Conservation (phyloP, 1,140 invertebrate genomes). For the Drosophila oshimai region DNA sequence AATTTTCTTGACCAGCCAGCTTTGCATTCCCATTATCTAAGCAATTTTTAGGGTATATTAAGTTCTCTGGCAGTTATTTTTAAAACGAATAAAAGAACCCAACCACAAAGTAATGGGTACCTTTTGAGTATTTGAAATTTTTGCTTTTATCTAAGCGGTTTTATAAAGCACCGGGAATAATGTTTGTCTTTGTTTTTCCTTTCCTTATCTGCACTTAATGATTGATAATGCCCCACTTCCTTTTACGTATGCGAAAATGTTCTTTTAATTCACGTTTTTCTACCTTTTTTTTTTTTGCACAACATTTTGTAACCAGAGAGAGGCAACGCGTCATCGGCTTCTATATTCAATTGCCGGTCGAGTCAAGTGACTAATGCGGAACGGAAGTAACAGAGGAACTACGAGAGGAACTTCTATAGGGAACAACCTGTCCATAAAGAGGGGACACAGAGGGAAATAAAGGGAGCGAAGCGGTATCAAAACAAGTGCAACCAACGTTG, state of each 20-base stretch:
- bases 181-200: conserved; percentile 4
- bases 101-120: not conserved
- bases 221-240: conserved; percentile 70
- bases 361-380: conserved; percentile 48
- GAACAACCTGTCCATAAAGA: conserved; percentile 4
- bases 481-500: conserved; percentile 51
- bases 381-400: conserved; percentile 57
- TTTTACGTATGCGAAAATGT: conserved; percentile 37
- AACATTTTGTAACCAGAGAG: not conserved
- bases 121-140: not conserved
- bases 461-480: not conserved
- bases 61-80: too few species aligned
- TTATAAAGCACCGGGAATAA: conserved; percentile 20
- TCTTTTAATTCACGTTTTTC: conserved; percentile 36
- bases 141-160: not conserved
- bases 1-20: conserved; percentile 6
- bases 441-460: not conserved
- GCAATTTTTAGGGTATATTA: not conserved
- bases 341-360: conserved; percentile 8
- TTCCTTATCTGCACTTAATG: conserved; percentile 25
- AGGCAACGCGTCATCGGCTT: conserved; percentile 56
- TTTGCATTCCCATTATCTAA: not conserved
- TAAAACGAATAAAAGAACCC: too few species aligned
- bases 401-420: conserved; percentile 2
- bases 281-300: not conserved